Percentiles rank a stretch among this genome's conserved stretches.
phyloP scores from a whole-genome alignment of 2,797 vertebrate species.

The Dromococcyx pavoninus region DNA sequence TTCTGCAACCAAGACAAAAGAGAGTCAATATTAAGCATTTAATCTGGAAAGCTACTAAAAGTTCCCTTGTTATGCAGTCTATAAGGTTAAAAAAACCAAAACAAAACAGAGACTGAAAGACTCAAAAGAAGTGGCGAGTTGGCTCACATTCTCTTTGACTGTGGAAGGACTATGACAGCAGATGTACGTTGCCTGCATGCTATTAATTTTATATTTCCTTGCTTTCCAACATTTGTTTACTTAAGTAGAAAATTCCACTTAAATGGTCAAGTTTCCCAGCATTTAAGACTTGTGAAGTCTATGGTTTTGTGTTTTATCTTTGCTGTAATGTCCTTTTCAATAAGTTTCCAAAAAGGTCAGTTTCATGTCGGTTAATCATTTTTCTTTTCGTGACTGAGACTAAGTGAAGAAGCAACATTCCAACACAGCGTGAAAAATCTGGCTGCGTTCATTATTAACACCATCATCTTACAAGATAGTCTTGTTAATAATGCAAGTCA shows the following conservation, averaged over 20 bases:
- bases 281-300: neutral
- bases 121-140: neutral
- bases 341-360: neutral
- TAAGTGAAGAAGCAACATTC: conserved; percentile 17
- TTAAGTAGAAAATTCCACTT: conserved; percentile 43
- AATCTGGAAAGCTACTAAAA: neutral
- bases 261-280: neutral
- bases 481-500: conserved; percentile 29
- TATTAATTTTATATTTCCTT: conserved; percentile 17
- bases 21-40: neutral
- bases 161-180: neutral
- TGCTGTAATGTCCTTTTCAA: neutral
- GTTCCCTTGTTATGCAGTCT: neutral
- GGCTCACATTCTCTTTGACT: neutral
- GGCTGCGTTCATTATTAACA: conserved; percentile 53
- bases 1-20: neutral
- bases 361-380: conserved; percentile 5
- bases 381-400: neutral
- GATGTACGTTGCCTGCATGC: neutral
- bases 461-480: neutral
- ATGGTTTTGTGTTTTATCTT: neutral
- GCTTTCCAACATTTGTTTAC: neutral
- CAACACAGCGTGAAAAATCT: conserved; percentile 17
- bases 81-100: neutral
- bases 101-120: neutral